Conservation (phyloP, 2,797 vertebrate species). For the Monodelphis domestica region DNA sequence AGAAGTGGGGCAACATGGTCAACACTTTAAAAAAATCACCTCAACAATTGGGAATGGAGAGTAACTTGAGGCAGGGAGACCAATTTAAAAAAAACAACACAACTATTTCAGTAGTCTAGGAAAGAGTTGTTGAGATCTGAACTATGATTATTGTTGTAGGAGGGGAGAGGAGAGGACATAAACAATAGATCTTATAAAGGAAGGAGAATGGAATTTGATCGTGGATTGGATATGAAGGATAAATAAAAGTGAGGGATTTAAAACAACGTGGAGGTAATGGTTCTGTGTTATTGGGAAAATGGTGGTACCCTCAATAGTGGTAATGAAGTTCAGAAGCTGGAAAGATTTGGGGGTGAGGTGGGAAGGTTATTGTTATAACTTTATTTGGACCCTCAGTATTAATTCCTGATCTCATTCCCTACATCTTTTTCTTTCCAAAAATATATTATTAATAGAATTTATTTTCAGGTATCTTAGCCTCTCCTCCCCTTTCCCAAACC, state of each 20-base stretch:
- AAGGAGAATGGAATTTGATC: not conserved
- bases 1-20: not conserved
- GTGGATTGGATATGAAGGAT: not conserved
- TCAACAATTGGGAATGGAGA: not conserved
- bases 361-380: not conserved
- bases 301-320: not conserved
- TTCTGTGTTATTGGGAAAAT: not conserved
- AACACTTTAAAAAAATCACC: not conserved
- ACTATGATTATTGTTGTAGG: not conserved
- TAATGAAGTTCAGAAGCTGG: not conserved
- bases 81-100: not conserved
- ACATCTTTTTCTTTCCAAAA: not conserved
- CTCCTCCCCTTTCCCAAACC: too few relatives aligned
- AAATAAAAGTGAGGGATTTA: not conserved
- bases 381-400: not conserved
- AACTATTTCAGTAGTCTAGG: not conserved
- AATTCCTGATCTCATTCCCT: not conserved
- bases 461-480: too few relatives aligned
- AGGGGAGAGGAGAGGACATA: not conserved
- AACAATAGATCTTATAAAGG: not conserved
- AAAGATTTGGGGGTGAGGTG: not conserved
- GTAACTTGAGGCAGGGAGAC: not conserved
- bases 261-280: not conserved
- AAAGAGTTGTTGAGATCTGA: not conserved
- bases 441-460: too few relatives aligned